A percentile compares a stretch with the other conserved stretches of the same genome.
Conservation (phyloP, 2,888 invertebrate species). For the Heteropelma amictum region DNA sequence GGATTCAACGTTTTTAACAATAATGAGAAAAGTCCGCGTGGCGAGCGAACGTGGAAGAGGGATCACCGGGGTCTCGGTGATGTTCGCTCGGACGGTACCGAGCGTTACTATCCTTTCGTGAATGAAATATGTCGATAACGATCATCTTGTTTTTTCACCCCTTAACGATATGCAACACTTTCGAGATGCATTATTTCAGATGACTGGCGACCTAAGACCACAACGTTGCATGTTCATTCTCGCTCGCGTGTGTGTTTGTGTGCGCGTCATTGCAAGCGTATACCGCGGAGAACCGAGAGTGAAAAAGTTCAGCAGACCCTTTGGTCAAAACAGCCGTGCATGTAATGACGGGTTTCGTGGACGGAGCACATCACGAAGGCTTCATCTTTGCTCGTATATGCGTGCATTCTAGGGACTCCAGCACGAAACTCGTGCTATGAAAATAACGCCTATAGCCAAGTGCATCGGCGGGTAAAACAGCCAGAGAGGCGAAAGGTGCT, state of each 20-base stretch:
- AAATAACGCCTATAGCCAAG: constrained; percentile 8
- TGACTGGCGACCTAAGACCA: constrained; percentile 64
- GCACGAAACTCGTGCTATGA: constrained; percentile 20
- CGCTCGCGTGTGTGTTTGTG: background rate
- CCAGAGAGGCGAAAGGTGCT: background rate
- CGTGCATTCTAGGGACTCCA: constrained; percentile 9
- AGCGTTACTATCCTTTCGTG: constrained; percentile 16
- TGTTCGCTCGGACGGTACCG: constrained; percentile 17
- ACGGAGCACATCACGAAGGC: constrained; percentile 59
- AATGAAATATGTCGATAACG: constrained; percentile 61
- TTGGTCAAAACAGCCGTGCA: constrained; percentile 53
- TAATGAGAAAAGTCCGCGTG: background rate
- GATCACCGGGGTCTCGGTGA: background rate
- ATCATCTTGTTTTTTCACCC: constrained; percentile 44
- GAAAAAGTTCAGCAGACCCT: constrained; percentile 35
- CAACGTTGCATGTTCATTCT: no score
- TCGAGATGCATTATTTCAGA: constrained; percentile 66
- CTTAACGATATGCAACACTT: constrained; percentile 47
- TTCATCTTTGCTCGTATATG: constrained; percentile 10
- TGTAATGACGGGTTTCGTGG: constrained; percentile 68
- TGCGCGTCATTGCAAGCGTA: background rate
- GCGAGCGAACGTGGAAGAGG: background rate
- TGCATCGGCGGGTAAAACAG: background rate
- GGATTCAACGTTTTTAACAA: constrained; percentile 42
- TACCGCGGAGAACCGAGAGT: background rate